Conservation (phyloP, 2,797 vertebrate genomes). For the Atherinosoma microstoma region DNA sequence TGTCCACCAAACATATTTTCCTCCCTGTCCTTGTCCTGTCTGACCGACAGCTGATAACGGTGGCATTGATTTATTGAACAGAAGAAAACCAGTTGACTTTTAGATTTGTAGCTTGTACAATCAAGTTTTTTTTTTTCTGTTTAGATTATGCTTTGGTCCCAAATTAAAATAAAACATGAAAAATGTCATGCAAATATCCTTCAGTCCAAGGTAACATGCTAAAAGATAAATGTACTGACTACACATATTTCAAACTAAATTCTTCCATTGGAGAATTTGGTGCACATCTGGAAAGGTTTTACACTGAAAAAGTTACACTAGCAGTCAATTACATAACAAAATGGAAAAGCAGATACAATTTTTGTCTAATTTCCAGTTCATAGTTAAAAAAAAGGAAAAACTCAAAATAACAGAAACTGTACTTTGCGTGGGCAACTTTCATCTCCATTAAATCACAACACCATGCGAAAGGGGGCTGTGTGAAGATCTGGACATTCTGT, state of each 20-base stretch:
- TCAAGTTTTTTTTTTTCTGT: background rate
- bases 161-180: constrained; percentile 6
- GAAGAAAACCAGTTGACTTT: constrained; percentile 10
- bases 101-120: background rate
- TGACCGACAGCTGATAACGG: constrained; percentile 23
- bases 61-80: constrained; percentile 27
- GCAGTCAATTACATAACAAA: background rate
- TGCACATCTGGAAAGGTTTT: background rate
- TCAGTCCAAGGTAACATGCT: background rate
- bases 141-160: background rate
- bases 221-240: background rate
- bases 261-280: background rate
- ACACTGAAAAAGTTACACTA: no score
- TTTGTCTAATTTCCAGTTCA: no score
- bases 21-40: constrained; percentile 18
- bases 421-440: constrained; percentile 9
- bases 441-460: constrained; percentile 1
- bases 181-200: background rate
- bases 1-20: constrained; percentile 22
- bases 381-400: no score
- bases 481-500: constrained; percentile 9
- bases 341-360: no score
- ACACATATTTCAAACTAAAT: background rate
- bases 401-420: background rate
- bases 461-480: background rate